Conservation (phyloP, 2,113 vertebrate species). For the Poeciliopsis turrubarensis region DNA sequence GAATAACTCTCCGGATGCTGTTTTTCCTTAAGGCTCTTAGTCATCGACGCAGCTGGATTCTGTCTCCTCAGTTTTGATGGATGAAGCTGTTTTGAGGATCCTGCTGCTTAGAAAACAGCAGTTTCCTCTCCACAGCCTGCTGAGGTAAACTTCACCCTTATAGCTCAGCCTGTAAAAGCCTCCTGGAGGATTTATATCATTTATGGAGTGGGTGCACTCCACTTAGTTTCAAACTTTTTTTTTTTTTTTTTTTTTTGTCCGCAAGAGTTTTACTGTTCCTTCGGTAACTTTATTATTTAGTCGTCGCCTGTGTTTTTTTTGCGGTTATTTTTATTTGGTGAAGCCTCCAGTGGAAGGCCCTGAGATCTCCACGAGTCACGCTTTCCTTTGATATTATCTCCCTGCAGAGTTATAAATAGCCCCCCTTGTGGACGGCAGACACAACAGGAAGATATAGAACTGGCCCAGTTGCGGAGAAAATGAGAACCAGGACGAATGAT, state of each 20-base stretch:
- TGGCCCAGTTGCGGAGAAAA: slow-evolving; percentile 53
- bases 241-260: slow-evolving; percentile 31
- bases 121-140: slow-evolving; percentile 27
- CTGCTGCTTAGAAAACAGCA: slow-evolving; percentile 49
- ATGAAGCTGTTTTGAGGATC: slow-evolving; percentile 37
- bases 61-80: slow-evolving; percentile 40
- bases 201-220: slow-evolving; percentile 61
- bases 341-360: slow-evolving; percentile 22
- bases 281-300: slow-evolving; percentile 18
- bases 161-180: slow-evolving; percentile 52
- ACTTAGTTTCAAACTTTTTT: slow-evolving; percentile 42
- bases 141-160: slow-evolving; percentile 33
- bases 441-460: slow-evolving; percentile 74
- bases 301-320: not conserved
- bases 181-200: slow-evolving; percentile 59
- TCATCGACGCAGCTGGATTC: not conserved
- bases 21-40: not conserved
- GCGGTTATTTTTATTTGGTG: not conserved
- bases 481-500: slow-evolving; percentile 44
- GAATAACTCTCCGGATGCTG: not conserved
- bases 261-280: slow-evolving; percentile 25
- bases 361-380: slow-evolving; percentile 49
- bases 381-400: slow-evolving; percentile 61
- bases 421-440: slow-evolving; percentile 25
- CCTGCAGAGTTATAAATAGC: slow-evolving; percentile 64